Evolutionary conservation across 2,113 vertebrate species (phyloP).

Genomic region (Cochlearius cochlearius): DNA sequence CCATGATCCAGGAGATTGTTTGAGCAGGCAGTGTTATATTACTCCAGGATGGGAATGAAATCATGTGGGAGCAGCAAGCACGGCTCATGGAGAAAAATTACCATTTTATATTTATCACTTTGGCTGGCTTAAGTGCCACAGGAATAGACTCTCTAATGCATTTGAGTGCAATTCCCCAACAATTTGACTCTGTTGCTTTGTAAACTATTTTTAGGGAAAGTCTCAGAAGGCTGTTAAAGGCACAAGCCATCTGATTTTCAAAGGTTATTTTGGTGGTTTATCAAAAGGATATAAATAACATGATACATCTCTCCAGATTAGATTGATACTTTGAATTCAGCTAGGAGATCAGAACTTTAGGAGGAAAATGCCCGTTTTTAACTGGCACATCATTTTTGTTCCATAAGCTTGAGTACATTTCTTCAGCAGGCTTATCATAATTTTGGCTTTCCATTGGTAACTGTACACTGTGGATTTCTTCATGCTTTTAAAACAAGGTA

Average conservation of each 20-base stretch:
- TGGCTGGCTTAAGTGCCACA: slow-evolving; percentile 68
- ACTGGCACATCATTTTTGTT: background rate
- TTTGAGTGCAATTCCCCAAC: slow-evolving; percentile 65
- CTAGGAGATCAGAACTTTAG: background rate
- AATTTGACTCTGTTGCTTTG: slow-evolving; percentile 59
- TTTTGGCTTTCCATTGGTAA: background rate
- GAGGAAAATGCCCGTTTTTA: background rate
- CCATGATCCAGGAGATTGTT: slow-evolving; percentile 19
- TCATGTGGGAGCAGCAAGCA: slow-evolving; percentile 58
- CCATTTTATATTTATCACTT: slow-evolving; percentile 76
- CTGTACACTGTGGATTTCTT: background rate
- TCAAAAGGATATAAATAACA: slow-evolving; percentile 59
- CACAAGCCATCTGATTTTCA: slow-evolving; percentile 39
- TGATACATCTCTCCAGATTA: slow-evolving; percentile 28
- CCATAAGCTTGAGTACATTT: background rate
- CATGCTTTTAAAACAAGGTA: background rate
- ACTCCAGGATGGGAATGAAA: slow-evolving; percentile 52
- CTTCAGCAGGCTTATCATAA: background rate
- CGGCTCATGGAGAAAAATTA: slow-evolving; percentile 71
- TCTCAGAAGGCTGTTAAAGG: slow-evolving; percentile 63
- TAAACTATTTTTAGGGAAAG: slow-evolving; percentile 70
- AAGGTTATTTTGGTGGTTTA: slow-evolving; percentile 56
- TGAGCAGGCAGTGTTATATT: slow-evolving; percentile 51
- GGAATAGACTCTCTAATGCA: slow-evolving; percentile 72
- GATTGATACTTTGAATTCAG: slow-evolving; percentile 1